Percentiles rank a stretch among this genome's conserved stretches.
Evolutionary conservation across 2,797 vertebrate species (phyloP).

Genomic region (Chromobotia macracanthus): DNA sequence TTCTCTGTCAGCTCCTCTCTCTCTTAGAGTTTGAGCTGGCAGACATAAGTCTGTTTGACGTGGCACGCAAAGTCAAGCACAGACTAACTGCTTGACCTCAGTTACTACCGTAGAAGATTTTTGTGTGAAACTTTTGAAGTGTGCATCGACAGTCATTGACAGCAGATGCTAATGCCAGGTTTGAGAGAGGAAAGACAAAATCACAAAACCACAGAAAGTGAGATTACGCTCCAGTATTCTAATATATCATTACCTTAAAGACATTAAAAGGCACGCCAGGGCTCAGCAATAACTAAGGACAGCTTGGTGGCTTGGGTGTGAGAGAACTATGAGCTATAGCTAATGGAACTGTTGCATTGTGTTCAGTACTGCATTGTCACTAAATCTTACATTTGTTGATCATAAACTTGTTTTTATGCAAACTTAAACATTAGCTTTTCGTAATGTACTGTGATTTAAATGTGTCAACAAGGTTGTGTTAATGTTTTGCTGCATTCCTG

Average conservation of each 20-base stretch:
- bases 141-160: background rate
- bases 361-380: too few species aligned
- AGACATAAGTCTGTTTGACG: slow-evolving; percentile 28
- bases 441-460: too few species aligned
- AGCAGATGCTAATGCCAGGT: background rate
- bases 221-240: background rate
- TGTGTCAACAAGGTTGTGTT: too few species aligned
- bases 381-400: too few species aligned
- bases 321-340: too few species aligned
- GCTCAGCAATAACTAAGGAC: background rate
- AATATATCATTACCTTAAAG: background rate
- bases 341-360: too few species aligned
- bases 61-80: slow-evolving; percentile 14
- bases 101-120: background rate
- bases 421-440: too few species aligned
- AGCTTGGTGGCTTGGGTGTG: too few species aligned
- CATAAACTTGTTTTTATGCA: too few species aligned
- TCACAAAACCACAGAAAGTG: background rate
- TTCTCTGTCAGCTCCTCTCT: slow-evolving; percentile 35
- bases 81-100: slow-evolving; percentile 34
- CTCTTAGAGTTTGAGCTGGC: slow-evolving; percentile 27
- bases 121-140: background rate
- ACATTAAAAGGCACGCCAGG: background rate
- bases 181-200: background rate
- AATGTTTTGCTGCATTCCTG: too few species aligned